phyloP scores from a whole-genome alignment of 2,797 vertebrate species.

The Scarus forsteni region DNA sequence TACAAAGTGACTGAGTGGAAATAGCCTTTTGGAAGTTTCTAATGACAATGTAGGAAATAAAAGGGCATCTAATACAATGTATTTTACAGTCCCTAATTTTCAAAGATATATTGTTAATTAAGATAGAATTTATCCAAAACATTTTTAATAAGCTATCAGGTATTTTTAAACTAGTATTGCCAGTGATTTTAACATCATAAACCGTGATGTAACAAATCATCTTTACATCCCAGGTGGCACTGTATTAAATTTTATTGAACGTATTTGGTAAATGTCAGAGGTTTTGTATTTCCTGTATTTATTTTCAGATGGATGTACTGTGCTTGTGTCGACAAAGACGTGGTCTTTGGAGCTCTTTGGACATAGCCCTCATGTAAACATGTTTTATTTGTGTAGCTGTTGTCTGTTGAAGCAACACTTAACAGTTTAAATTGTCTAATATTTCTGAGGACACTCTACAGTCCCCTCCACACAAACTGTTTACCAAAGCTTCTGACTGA shows the following conservation, averaged over 20 bases:
- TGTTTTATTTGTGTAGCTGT: conserved; percentile 12
- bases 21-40: no score
- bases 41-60: no score
- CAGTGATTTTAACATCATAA: no score
- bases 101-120: no score
- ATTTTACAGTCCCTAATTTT: no score
- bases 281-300: not conserved
- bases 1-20: no score
- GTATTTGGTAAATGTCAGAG: not conserved
- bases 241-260: not conserved
- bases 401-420: not conserved
- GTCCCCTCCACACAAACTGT: conserved; percentile 1
- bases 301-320: not conserved
- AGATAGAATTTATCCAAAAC: no score
- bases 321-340: conserved; percentile 9
- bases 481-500: conserved; percentile 5
- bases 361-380: not conserved
- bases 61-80: no score
- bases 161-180: no score
- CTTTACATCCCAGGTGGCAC: no score
- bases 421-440: conserved; percentile 5
- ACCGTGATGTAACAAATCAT: no score
- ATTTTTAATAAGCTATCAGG: no score
- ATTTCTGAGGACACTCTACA: not conserved
- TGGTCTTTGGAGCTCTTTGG: not conserved